Percentiles rank a stretch among this genome's conserved stretches.
Conservation (phyloP, 2,888 invertebrate species). For the Pseudococcus longispinus region DNA sequence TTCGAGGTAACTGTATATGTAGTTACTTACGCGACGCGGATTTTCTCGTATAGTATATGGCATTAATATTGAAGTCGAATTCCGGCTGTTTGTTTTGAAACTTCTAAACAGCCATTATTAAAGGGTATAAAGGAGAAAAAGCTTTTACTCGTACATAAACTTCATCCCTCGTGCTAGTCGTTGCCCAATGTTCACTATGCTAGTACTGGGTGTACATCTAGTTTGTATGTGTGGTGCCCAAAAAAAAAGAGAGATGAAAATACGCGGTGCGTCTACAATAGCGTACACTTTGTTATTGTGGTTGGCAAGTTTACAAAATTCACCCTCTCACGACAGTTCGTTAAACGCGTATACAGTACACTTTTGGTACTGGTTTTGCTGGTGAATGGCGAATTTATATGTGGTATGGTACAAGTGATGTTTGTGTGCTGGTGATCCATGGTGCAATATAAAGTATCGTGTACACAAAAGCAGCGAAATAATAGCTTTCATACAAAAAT, state of each 20-base stretch:
- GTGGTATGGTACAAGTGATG: background rate
- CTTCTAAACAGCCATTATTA: slow-evolving; percentile 45
- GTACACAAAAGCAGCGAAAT: background rate
- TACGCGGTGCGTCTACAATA: slow-evolving; percentile 21
- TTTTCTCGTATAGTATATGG: background rate
- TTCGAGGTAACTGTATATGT: background rate
- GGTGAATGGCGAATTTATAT: slow-evolving; percentile 29
- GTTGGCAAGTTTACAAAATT: slow-evolving; percentile 53
- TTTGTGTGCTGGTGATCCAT: background rate
- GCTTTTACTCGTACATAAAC: slow-evolving; percentile 39
- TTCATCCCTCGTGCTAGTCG: background rate
- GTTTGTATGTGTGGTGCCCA: background rate
- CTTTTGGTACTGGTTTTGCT: background rate
- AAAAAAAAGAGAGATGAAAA: background rate
- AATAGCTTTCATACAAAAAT: slow-evolving; percentile 21
- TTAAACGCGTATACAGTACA: slow-evolving; percentile 24
- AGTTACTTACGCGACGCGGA: background rate
- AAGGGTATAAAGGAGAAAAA: slow-evolving; percentile 44
- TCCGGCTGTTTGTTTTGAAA: slow-evolving; percentile 43
- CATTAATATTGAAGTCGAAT: slow-evolving; percentile 46
- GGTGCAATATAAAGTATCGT: background rate
- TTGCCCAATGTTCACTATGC: background rate
- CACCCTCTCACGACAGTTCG: slow-evolving; percentile 37
- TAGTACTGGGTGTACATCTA: background rate
- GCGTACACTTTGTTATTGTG: slow-evolving; percentile 51